These are phyloP conservation scores for Trichoplusia ni DNA, from an alignment of 1,140 invertebrate species.

Conservation along the genomic window DNA sequence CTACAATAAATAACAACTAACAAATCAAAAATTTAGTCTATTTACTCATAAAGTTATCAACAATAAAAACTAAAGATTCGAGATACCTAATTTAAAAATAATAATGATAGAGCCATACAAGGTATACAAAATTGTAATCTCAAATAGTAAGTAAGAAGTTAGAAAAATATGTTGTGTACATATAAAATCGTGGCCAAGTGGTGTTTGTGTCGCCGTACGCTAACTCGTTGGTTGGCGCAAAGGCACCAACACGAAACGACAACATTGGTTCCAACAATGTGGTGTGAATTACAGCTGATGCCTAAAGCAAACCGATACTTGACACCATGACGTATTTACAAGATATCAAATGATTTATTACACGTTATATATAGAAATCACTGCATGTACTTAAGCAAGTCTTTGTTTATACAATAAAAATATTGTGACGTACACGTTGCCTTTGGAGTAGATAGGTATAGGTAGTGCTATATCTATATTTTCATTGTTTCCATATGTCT, in stretches of 20 bases:
- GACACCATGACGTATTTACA: slow-evolving; percentile 51
- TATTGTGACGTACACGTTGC: not conserved
- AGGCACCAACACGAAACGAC: slow-evolving; percentile 42
- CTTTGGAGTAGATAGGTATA: not conserved
- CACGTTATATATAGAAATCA: slow-evolving; percentile 22
- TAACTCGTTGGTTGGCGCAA: slow-evolving; percentile 48
- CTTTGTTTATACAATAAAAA: not conserved
- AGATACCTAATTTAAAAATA: not conserved
- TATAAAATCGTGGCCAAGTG: slow-evolving; percentile 28
- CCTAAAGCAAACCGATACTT: slow-evolving; percentile 65
- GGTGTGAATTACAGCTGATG: slow-evolving; percentile 66
- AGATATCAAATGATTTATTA: slow-evolving; percentile 71
- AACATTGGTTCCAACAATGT: slow-evolving; percentile 43
- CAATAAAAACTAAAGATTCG: too few species aligned
- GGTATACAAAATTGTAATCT: slow-evolving; percentile 7
- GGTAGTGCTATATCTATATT: not conserved
- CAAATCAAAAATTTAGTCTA: too few species aligned
- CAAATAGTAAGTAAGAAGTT: slow-evolving; percentile 5
- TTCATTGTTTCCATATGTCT: not conserved
- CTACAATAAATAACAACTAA: too few species aligned
- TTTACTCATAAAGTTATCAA: too few species aligned
- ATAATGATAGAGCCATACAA: not conserved
- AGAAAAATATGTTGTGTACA: slow-evolving; percentile 35
- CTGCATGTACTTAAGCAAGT: slow-evolving; percentile 22
- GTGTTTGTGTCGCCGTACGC: slow-evolving; percentile 58